Conservation (phyloP, 2,888 invertebrate genomes). For the Bombyx huttoni region DNA sequence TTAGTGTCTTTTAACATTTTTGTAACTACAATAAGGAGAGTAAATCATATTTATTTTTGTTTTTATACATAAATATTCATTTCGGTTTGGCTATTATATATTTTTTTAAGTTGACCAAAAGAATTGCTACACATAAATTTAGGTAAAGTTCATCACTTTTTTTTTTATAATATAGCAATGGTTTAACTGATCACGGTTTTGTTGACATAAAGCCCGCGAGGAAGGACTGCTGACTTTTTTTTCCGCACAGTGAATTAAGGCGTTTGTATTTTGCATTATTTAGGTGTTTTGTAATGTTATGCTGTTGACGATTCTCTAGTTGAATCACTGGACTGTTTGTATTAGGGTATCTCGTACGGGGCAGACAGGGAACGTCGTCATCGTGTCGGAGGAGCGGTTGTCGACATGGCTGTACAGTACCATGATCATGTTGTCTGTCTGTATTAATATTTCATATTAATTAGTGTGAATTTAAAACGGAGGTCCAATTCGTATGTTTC, state of each 20-base stretch:
- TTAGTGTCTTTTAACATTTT: not conserved
- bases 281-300: not conserved
- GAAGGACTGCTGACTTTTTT: not conserved
- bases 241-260: not conserved
- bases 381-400: not conserved
- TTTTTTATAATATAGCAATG: too few relatives aligned
- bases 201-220: too few relatives aligned
- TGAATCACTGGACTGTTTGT: not conserved
- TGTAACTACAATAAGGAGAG: not conserved
- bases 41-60: not conserved
- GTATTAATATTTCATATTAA: constrained; percentile 20
- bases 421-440: constrained; percentile 24
- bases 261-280: constrained; percentile 1
- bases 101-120: too few relatives aligned
- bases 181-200: too few relatives aligned
- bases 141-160: too few relatives aligned
- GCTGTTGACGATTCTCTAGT: not conserved
- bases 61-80: constrained; percentile 6
- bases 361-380: not conserved
- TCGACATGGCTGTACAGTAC: constrained; percentile 17
- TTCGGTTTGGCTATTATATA: not conserved
- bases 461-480: constrained; percentile 64
- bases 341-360: not conserved
- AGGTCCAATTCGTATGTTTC: constrained; percentile 68
- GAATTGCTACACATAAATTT: too few relatives aligned